Percentiles rank a stretch among this genome's conserved stretches.
Conservation (phyloP, 2,888 invertebrate species). For the Xanthia icteritia region DNA sequence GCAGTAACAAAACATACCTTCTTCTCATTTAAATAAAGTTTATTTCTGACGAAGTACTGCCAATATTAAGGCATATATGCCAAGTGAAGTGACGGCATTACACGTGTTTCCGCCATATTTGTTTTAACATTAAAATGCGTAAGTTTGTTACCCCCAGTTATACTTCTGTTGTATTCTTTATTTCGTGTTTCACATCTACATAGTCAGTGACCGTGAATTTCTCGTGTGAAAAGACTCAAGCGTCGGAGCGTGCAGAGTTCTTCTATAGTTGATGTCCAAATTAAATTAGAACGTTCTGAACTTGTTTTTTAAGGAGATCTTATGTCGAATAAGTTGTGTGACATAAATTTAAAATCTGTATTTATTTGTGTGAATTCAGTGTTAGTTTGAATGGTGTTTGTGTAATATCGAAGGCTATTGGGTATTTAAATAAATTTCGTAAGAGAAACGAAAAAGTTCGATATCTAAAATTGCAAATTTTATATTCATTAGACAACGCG, state of each 20-base stretch:
- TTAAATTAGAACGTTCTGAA: constrained; percentile 82
- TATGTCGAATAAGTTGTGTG: constrained; percentile 39
- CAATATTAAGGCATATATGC: constrained; percentile 1
- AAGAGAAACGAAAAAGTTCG: neutral
- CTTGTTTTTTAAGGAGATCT: constrained; percentile 53
- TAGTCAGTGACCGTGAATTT: constrained; percentile 89
- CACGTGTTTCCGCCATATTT: constrained; percentile 24
- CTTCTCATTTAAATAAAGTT: constrained; percentile 7
- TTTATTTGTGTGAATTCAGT: constrained; percentile 19
- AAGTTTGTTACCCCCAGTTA: constrained; percentile 34
- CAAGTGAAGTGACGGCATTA: constrained; percentile 8
- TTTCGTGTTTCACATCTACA: constrained; percentile 82
- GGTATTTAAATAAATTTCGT: neutral
- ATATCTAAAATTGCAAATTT: neutral
- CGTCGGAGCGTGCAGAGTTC: constrained; percentile 79
- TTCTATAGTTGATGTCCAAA: constrained; percentile 81
- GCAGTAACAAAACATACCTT: neutral
- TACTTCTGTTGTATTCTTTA: constrained; percentile 43
- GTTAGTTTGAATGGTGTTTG: constrained; percentile 10
- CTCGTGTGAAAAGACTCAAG: constrained; percentile 86
- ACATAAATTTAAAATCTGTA: constrained; percentile 29
- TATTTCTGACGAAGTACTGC: neutral
- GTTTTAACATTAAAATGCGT: constrained; percentile 21
- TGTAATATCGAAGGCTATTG: neutral
- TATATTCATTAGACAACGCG: neutral